Evolutionary conservation across 1,140 invertebrate genomes (phyloP).

Genomic region (Pseudobourletiella spinata): DNA sequence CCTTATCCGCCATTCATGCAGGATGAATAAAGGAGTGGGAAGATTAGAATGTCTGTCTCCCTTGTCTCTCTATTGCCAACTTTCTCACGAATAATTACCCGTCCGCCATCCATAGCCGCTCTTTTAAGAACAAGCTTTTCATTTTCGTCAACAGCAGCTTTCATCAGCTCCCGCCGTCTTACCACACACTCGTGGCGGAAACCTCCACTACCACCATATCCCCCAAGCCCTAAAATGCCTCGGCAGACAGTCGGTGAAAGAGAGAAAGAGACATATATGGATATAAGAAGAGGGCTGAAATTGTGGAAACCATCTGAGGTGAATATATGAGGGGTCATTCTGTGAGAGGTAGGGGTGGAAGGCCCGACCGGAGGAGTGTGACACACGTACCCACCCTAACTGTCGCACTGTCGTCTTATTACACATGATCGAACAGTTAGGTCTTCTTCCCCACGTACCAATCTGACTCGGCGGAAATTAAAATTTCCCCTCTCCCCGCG

Average conservation of each 20-base stretch:
- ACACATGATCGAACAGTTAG: neutral
- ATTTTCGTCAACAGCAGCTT: constrained; percentile 8
- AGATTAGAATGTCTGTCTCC: constrained; percentile 2
- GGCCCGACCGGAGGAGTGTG: no score
- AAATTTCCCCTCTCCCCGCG: no score
- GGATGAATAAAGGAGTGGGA: constrained; percentile 8
- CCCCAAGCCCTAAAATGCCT: no score
- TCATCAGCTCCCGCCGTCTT: neutral
- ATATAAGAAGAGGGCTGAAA: no score
- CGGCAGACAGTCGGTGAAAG: no score
- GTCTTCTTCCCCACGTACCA: neutral
- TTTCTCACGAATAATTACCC: constrained; percentile 29
- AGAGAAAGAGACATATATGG: no score
- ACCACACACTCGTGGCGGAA: no score
- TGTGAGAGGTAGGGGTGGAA: neutral
- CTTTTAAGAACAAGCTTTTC: neutral
- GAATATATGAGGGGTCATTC: no score
- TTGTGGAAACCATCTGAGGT: no score
- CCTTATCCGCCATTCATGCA: constrained; percentile 1
- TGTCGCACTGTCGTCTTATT: neutral
- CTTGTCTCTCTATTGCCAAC: constrained; percentile 1
- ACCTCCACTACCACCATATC: no score
- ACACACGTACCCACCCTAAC: no score
- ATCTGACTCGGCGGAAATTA: constrained; percentile 20
- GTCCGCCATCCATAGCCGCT: neutral